Evolutionary conservation across 2,888 invertebrate genomes (phyloP), one percentile per base, ranked within the genome.

Genomic region (Amorpha juglandis): DNA sequence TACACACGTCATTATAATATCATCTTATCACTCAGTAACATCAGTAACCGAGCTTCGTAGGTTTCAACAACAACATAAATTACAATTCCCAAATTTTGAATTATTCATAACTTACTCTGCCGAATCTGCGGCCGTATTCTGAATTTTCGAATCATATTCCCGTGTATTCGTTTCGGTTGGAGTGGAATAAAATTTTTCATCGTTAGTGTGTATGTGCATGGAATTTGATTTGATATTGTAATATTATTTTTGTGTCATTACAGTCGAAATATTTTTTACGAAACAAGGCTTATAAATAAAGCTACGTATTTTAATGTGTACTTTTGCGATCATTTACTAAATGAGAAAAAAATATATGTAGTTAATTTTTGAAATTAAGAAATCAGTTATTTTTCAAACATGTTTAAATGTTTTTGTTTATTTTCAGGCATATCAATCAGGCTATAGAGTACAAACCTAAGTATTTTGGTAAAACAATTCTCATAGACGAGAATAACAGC

Each of bases 81-180:
- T 82, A 84, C 80, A 77, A 83, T 80, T 78, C 71, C 70, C 75
- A 75, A 58, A 83, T 81, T 82, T 78, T 81, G 86, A 86, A 86
- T 86, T 73, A 87, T 86, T 86, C 85, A 86, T 86, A 78, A 75
- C 79, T 75, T 72, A 78, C 79, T 83, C 79, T 76, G 72, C 68
- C 71, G 69, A 77, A 71, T 67, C 67, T 21, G 66, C 65, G 63
- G 70, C 73, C 78, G 63, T 83, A 85, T 84, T 84, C 84, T 78
- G 78, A 67, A 68, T 52, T 47, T 53, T 50, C 33, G 55, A 55
- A 14, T 38, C 12, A 14, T 33, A 50, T 35, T 19, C 11, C 42
- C 33, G 45, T 63, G 19, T 62, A 50, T 62, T 51, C 58, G 50
- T 55, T 45, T 7, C 12, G 38, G 50, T 19, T 33, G 52, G 52